These are phyloP conservation scores for Eudasyphora cyanicolor DNA, from an alignment of 2,888 invertebrate species.

Conservation along the genomic window DNA sequence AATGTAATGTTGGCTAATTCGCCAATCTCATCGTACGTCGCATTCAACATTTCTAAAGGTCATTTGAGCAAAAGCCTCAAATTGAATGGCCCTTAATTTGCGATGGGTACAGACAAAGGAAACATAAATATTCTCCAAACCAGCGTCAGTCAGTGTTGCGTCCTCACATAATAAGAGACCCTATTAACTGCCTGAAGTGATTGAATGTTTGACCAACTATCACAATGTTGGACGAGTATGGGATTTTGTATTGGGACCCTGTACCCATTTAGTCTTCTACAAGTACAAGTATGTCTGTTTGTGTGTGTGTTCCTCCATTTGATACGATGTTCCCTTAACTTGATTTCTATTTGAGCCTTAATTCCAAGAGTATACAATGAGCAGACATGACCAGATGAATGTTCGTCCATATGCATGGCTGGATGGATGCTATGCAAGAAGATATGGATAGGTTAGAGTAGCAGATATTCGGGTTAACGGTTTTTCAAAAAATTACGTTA, in stretches of 20 bases:
- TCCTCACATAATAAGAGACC: conserved; percentile 44
- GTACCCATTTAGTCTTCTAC: too few species aligned
- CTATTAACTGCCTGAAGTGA: conserved; percentile 50
- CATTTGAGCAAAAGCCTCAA: conserved; percentile 16
- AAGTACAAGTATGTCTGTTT: background rate
- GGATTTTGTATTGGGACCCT: too few species aligned
- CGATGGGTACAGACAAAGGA: conserved; percentile 55
- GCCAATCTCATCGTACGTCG: background rate
- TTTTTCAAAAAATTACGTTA: too few species aligned
- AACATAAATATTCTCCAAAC: conserved; percentile 61
- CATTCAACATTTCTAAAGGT: conserved; percentile 6
- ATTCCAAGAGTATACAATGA: conserved; percentile 45
- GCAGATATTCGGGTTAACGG: too few species aligned
- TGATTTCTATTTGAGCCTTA: conserved; percentile 50
- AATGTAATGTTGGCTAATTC: conserved; percentile 10
- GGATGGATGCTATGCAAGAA: background rate
- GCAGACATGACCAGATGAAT: conserved; percentile 21
- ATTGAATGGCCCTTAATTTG: conserved; percentile 24
- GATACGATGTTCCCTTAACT: conserved; percentile 50
- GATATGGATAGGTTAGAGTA: too few species aligned
- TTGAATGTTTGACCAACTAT: conserved; percentile 28
- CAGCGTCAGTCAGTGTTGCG: conserved; percentile 14
- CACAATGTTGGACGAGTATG: too few species aligned
- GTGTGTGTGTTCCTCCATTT: background rate
- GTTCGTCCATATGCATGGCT: background rate